Evolutionary conservation across 2,888 invertebrate species (phyloP).

Genomic region (Schizotus pectinicornis): DNA sequence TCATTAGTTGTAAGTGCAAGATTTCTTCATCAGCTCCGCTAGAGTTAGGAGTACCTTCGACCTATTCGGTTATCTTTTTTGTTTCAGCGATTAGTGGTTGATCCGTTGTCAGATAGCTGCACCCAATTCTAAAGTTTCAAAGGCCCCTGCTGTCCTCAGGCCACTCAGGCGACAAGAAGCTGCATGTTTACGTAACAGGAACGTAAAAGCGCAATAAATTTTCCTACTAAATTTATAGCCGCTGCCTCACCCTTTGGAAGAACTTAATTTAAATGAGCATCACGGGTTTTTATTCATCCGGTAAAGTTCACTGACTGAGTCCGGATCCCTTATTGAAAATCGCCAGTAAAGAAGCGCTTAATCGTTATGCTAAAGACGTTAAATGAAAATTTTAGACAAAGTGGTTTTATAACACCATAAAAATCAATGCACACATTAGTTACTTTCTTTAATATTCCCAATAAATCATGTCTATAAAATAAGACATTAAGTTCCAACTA

Average conservation of each 20-base stretch:
- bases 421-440: slow-evolving; percentile 34
- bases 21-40: too few species aligned
- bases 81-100: too few species aligned
- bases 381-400: slow-evolving; percentile 30
- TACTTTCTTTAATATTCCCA: slow-evolving; percentile 30
- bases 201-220: too few species aligned
- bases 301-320: slow-evolving; percentile 14
- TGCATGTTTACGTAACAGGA: too few species aligned
- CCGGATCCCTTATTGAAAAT: slow-evolving; percentile 1
- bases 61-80: too few species aligned
- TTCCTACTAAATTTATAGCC: too few species aligned
- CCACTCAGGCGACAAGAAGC: too few species aligned
- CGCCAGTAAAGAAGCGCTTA: slow-evolving; percentile 2
- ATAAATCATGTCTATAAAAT: slow-evolving; percentile 32
- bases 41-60: too few species aligned
- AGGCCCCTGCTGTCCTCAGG: too few species aligned
- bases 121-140: too few species aligned
- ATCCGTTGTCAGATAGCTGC: too few species aligned
- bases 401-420: slow-evolving; percentile 34
- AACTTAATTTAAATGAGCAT: not conserved
- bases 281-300: not conserved
- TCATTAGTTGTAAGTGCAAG: too few species aligned
- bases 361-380: slow-evolving; percentile 8
- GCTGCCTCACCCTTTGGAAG: not conserved
- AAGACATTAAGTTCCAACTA: slow-evolving; percentile 29